Percentiles rank a stretch among this genome's conserved stretches.
Conservation (phyloP, 2,113 vertebrate species). For the Caloenas nicobarica region DNA sequence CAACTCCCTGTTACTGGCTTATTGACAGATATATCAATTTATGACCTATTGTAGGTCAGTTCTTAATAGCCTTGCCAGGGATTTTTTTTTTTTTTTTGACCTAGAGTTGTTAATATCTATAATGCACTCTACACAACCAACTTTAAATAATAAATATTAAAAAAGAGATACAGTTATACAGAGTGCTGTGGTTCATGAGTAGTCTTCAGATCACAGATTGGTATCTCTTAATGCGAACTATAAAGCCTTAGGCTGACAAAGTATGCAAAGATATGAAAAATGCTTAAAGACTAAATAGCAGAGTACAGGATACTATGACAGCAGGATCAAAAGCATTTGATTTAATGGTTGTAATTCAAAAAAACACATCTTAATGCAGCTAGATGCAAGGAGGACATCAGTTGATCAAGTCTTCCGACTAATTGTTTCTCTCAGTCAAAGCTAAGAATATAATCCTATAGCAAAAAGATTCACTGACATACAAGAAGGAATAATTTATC, state of each 20-base stretch:
- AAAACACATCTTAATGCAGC: not conserved
- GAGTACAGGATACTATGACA: not conserved
- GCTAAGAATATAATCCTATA: not conserved
- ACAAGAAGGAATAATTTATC: not conserved
- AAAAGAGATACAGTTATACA: not conserved
- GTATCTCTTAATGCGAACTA: not conserved
- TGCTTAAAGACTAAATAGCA: not conserved
- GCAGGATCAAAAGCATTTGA: not conserved
- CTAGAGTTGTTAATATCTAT: not conserved
- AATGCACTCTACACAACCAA: not conserved
- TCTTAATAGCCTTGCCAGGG: not conserved
- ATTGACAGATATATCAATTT: not conserved
- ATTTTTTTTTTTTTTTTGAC: not conserved
- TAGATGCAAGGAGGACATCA: not conserved
- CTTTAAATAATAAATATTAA: not conserved
- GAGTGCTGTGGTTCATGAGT: not conserved
- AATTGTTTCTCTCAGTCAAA: not conserved
- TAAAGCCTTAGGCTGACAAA: not conserved
- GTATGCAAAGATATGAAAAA: not conserved
- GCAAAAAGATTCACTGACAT: not conserved
- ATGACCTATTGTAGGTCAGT: not conserved
- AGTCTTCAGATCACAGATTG: not conserved
- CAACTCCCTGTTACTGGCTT: not conserved
- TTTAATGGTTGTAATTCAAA: not conserved
- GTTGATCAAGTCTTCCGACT: not conserved